Base-by-base conservation (phyloP, 2,797 vertebrate species). In the Tenualosa ilisha region DNA sequence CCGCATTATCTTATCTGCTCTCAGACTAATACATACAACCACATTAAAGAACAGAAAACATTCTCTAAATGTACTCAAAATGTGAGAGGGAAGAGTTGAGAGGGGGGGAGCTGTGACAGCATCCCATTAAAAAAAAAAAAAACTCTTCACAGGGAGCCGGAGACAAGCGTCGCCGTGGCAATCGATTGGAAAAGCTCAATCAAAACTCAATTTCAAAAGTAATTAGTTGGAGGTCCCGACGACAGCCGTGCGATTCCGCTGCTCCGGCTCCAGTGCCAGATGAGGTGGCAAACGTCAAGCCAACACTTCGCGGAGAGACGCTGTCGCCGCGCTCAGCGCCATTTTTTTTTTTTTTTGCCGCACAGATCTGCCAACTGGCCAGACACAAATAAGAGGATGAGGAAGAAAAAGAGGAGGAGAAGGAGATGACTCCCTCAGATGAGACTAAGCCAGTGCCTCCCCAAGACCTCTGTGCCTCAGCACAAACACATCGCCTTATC, bases 181-280 rank as follows among this genome's bases (percentile, higher is more conserved):
- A 79, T 98, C 97, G 96, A 98, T 98, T 99, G 97, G 96, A 97
- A 97, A 95, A 96, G 95, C 98, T 98, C 97, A 97, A 98, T 99
- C 97, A 98, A 98, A 99, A 98, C 97, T 97, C 97, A 96, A 98
- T 98, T 98, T 98, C 97, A 97, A 97, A 99, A 98, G 97, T 98
- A 99, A 99, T 99, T 98, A 99, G 98, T 98, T 97, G 96, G 97
- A 97, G 96, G 97, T 97, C 72, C 72, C 95, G 96, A 91, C 93
- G 92, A 96, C 96, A 94, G 97, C 96, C 95, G 96, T 96, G 96
- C 96, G 96, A 97, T 97, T 95, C 93, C 96, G 95, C 94, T 91
- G 95, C 94, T 94, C 94, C 96, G 95, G 95, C 95, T 94, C 92
- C 92, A 93, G 94, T 61, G 91, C 93, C 91, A 79, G 72, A 79